Evolutionary conservation across 2,113 vertebrate genomes (phyloP), one percentile per base, ranked within the genome.

Genomic region (Leucopsar rothschildi): DNA sequence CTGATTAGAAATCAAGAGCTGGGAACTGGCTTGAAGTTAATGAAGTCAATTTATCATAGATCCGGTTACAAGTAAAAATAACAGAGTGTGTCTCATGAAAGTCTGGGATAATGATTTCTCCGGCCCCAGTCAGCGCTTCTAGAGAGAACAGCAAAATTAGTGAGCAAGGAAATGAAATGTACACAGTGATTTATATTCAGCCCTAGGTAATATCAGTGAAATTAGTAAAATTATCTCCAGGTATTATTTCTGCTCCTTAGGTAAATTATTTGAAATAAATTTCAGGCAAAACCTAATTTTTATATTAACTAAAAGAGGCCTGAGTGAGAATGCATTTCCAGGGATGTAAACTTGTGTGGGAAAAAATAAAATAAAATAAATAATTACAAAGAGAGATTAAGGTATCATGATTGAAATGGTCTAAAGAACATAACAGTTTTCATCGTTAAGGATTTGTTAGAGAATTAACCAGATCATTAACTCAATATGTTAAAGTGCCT

Each of bases 31-130:
- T 71, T 71, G n/a, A 78, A 83, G 59, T 76, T 95, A 93, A 93
- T 87, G 37, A 80, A 69, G 35, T 73, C 86, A 91, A 95, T 97
- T 95, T 90, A 90, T 90, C 82, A 92, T 10, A 78, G 53, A 40
- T 64, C 47, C 69, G 61, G 63, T 66, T 92, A 64, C 57, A 52
- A 86, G 35, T 82, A 27, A 88, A 89, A 88, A 93, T 75, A 80
- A 85, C 25, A 71, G 40, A 33, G n/a, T 75, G 47, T 50, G 10
- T 83, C 80, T 84, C 65, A 27, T 75, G 60, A 56, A 91, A 73
- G 15, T 39, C 70, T 52, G 40, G 56, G 17, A 83, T 56, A 84
- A 95, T 60, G 53, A 44, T 64, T 88, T 60, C 71, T 60, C 65
- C 19, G 19, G 79, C 42, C 56, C 49, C 12, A 20, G 52, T n/a